Conservation (phyloP, 1,140 invertebrate species). For the Drosophila nigrodunni region DNA sequence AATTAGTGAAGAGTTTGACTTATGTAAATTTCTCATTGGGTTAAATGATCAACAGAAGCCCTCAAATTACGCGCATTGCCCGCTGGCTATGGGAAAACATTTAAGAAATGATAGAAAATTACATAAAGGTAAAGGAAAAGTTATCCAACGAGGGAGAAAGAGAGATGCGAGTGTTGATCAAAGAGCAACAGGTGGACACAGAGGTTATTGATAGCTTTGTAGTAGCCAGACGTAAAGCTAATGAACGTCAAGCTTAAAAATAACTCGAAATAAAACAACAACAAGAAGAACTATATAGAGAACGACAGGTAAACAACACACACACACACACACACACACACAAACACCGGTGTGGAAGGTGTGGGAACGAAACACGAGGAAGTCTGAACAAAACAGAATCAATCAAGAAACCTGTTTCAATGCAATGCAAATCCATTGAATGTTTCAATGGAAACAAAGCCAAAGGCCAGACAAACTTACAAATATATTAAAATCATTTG, state of each 20-base stretch:
- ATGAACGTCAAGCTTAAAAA: constrained; percentile 64
- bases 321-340: too few species aligned
- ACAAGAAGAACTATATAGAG: constrained; percentile 8
- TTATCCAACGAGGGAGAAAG: not conserved
- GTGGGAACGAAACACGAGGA: constrained; percentile 42
- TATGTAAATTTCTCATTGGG: constrained; percentile 49
- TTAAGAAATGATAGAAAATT: constrained; percentile 47
- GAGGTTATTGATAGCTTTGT: constrained; percentile 32
- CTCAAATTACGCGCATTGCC: not conserved
- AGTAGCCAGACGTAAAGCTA: constrained; percentile 42
- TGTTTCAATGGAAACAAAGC: constrained; percentile 18
- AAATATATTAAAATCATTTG: constrained; percentile 9
- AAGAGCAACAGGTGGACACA: constrained; percentile 39
- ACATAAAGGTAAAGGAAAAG: constrained; percentile 33
- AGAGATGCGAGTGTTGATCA: constrained; percentile 35
- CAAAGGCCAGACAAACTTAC: not conserved
- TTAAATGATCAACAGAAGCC: constrained; percentile 25
- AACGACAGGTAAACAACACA: constrained; percentile 30
- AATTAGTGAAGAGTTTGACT: constrained; percentile 33
- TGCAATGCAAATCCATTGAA: constrained; percentile 50
- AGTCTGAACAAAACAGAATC: constrained; percentile 32
- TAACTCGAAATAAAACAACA: constrained; percentile 36
- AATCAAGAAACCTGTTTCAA: constrained; percentile 55
- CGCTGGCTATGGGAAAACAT: constrained; percentile 25
- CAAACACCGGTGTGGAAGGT: constrained; percentile 9